phyloP scores from a whole-genome alignment of 30 jellyfish, hydroid and myxozoan species.

The Aurelia coerulea region DNA sequence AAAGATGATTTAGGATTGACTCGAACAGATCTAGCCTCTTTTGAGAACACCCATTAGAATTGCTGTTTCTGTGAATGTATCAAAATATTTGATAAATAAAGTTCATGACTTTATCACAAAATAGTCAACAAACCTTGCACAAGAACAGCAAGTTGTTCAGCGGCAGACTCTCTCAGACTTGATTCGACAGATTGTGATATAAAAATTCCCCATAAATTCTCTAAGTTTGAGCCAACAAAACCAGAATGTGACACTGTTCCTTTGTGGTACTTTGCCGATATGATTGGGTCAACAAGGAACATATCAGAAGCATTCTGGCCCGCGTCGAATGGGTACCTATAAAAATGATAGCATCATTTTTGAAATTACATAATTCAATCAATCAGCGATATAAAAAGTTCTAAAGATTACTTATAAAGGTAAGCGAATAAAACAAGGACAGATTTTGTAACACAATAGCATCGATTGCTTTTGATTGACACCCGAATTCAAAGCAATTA shows the following conservation, averaged over 20 bases:
- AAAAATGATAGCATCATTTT: not conserved
- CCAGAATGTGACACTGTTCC: slow-evolving; percentile 8
- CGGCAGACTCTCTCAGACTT: slow-evolving; percentile 71
- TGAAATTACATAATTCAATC: not conserved
- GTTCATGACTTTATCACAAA: too few species aligned
- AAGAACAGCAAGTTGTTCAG: slow-evolving; percentile 79
- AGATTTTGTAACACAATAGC: too few species aligned
- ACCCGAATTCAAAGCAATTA: too few species aligned
- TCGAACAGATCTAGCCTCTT: too few species aligned
- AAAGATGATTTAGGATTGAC: too few species aligned
- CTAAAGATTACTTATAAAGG: too few species aligned
- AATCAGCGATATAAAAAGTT: too few species aligned
- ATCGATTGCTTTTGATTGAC: too few species aligned
- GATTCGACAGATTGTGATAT: slow-evolving; percentile 53
- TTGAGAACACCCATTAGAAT: too few species aligned
- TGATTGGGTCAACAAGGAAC: slow-evolving; percentile 51
- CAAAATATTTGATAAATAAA: too few species aligned
- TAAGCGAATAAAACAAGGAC: too few species aligned
- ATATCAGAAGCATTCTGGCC: slow-evolving; percentile 46
- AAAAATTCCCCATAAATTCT: slow-evolving; percentile 77
- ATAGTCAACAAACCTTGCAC: slow-evolving; percentile 59
- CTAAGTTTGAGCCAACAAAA: slow-evolving; percentile 36
- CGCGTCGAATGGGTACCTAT: slow-evolving; percentile 53
- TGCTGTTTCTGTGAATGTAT: too few species aligned
- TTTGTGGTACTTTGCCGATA: slow-evolving; percentile 13